Conservation (phyloP, 2,888 invertebrate genomes). For the Patella caerulea region DNA sequence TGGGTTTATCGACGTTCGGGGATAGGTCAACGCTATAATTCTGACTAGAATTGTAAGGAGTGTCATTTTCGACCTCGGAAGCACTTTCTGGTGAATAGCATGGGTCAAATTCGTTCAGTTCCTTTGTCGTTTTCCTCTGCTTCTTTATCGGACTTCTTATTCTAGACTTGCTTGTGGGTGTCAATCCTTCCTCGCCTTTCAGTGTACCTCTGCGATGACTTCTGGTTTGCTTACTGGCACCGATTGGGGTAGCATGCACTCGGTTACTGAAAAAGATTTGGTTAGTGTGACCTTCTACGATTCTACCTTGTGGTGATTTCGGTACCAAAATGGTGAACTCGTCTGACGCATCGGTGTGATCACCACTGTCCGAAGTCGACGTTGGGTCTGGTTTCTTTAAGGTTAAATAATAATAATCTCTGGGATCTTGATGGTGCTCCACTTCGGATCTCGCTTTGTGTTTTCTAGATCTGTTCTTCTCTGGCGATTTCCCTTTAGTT, state of each 20-base stretch:
- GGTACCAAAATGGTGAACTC: constrained; percentile 33
- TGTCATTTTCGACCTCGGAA: background rate
- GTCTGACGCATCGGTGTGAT: constrained; percentile 34
- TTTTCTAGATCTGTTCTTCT: too few relatives aligned
- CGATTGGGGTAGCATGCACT: background rate
- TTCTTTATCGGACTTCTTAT: background rate
- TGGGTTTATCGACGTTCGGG: too few relatives aligned
- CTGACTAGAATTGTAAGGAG: background rate
- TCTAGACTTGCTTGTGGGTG: background rate
- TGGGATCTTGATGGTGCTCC: background rate
- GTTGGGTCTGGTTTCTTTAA: background rate
- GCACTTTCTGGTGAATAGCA: background rate
- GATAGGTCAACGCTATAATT: too few relatives aligned
- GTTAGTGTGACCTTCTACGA: background rate
- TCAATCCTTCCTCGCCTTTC: background rate
- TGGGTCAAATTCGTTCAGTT: background rate
- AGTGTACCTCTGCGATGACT: background rate
- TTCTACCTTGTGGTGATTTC: background rate
- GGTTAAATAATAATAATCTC: background rate
- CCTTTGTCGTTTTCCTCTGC: background rate
- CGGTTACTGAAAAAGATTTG: background rate
- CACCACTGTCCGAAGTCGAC: constrained; percentile 22
- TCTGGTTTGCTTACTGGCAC: background rate
- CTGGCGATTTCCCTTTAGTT: too few relatives aligned
- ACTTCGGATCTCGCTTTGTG: background rate